Evolutionary conservation across 2,888 invertebrate species (phyloP).

Genomic region (Synergus gifuensis): DNA sequence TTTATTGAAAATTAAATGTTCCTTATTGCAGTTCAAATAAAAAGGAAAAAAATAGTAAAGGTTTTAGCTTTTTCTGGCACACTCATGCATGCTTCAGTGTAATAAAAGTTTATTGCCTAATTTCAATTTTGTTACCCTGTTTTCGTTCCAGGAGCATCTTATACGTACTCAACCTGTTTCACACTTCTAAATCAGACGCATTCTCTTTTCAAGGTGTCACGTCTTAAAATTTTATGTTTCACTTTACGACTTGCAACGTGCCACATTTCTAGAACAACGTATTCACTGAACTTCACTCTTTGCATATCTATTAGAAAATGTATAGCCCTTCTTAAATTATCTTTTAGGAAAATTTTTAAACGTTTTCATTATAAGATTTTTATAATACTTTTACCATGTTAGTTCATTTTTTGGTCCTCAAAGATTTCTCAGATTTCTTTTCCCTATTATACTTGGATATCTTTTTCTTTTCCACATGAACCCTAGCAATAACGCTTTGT

Average conservation of each 20-base stretch:
- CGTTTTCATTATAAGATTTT: no score
- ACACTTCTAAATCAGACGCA: constrained; percentile 11
- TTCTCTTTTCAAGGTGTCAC: background rate
- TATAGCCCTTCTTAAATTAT: background rate
- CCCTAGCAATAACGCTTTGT: constrained; percentile 12
- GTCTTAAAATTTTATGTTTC: constrained; percentile 14
- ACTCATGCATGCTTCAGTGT: background rate
- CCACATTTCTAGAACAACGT: constrained; percentile 1
- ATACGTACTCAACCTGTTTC: constrained; percentile 7
- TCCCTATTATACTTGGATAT: constrained; percentile 1
- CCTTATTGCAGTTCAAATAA: background rate
- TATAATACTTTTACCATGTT: background rate
- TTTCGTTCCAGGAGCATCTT: constrained; percentile 2
- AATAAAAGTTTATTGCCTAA: constrained; percentile 1
- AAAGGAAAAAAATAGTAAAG: background rate
- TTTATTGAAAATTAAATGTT: background rate
- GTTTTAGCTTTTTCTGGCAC: background rate
- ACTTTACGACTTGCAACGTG: constrained; percentile 11
- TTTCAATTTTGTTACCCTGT: constrained; percentile 35
- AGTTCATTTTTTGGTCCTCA: constrained; percentile 1
- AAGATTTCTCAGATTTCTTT: background rate
- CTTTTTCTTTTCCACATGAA: constrained; percentile 15
- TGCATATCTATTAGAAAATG: background rate
- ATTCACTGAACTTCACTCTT: background rate
- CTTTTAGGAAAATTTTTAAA: background rate